These are phyloP conservation scores for Hippocampus guttulatus DNA, from an alignment of 2,113 vertebrate genomes.

Conservation along the genomic window DNA sequence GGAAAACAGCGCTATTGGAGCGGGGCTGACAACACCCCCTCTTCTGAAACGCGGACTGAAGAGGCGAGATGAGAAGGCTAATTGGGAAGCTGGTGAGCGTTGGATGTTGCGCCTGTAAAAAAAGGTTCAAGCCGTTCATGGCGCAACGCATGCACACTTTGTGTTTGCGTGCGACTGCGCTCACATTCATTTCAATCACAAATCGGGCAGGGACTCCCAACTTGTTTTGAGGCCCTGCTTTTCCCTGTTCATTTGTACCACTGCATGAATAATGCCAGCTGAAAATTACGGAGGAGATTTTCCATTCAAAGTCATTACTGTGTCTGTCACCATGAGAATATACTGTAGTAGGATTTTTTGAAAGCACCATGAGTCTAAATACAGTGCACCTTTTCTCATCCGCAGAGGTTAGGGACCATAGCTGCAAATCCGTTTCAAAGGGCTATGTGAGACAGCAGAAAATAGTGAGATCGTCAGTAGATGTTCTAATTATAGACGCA, in stretches of 20 bases:
- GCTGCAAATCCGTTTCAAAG: no score
- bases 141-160: not conserved
- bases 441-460: not conserved
- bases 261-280: slow-evolving; percentile 53
- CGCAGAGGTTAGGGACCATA: not conserved
- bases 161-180: slow-evolving; percentile 13
- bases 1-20: slow-evolving; percentile 37
- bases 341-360: not conserved
- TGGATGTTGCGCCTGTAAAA: slow-evolving; percentile 18
- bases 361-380: not conserved
- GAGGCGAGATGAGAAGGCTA: slow-evolving; percentile 48
- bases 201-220: slow-evolving; percentile 43
- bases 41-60: slow-evolving; percentile 51
- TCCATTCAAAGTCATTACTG: slow-evolving; percentile 11
- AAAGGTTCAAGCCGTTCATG: slow-evolving; percentile 19
- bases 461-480: slow-evolving; percentile 4
- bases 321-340: not conserved
- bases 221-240: slow-evolving; percentile 42
- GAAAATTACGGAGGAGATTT: slow-evolving; percentile 27
- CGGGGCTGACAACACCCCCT: slow-evolving; percentile 52
- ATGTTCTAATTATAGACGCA: slow-evolving; percentile 9
- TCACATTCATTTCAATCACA: slow-evolving; percentile 42
- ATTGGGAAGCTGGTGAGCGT: slow-evolving; percentile 41
- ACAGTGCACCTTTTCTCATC: not conserved
- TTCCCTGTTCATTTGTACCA: slow-evolving; percentile 49